Evolutionary conservation across 2,888 invertebrate species (phyloP).

Genomic region (Scrobipalpa costella): DNA sequence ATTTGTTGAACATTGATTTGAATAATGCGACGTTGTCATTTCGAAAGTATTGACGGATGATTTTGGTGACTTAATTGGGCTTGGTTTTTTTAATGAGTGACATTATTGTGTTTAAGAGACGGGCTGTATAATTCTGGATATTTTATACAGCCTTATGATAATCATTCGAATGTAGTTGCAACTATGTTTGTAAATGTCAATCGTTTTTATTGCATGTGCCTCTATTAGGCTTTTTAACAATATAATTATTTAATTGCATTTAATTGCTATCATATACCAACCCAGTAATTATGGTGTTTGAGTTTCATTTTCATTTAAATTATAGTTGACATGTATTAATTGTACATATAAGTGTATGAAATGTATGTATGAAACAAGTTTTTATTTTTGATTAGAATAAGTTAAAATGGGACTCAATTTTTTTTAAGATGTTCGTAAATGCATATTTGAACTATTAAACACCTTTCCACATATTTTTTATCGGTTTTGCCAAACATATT

Average conservation of each 20-base stretch:
- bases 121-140: not conserved
- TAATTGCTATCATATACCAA: not conserved
- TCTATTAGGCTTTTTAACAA: not conserved
- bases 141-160: not conserved
- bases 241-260: constrained; percentile 1
- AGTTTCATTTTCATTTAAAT: too few species aligned
- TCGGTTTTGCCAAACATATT: too few species aligned
- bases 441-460: too few species aligned
- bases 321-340: too few species aligned
- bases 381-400: too few species aligned
- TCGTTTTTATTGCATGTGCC: not conserved
- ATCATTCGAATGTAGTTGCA: not conserved
- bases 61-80: constrained; percentile 58
- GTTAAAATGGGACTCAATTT: too few species aligned
- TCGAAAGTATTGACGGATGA: constrained; percentile 46
- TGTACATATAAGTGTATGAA: too few species aligned
- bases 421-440: too few species aligned
- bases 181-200: constrained; percentile 9
- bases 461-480: too few species aligned
- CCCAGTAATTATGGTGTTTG: not conserved
- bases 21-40: constrained; percentile 61
- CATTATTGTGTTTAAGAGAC: constrained; percentile 13
- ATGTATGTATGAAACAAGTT: too few species aligned
- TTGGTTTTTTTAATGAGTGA: constrained; percentile 32
- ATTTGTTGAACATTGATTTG: constrained; percentile 63